Evolutionary conservation across 1,140 invertebrate genomes (phyloP), one percentile per base, ranked within the genome.

Genomic region (Drosophila serrata): DNA sequence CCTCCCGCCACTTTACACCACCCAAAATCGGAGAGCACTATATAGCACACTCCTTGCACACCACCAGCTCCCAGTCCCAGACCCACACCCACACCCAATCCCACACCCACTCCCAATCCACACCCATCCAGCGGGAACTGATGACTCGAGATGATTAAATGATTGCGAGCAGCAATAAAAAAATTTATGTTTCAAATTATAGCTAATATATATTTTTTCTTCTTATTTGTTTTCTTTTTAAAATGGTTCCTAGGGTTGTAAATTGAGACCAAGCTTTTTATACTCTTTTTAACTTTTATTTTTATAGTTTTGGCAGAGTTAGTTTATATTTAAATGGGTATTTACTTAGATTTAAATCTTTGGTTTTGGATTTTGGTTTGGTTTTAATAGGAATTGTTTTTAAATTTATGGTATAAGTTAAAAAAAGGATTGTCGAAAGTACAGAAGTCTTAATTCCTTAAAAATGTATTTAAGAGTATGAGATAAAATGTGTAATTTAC

Each of bases 121-220:
- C 9, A 0, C 13, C 7, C 19, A 12, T 22, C 19, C 55, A 35
- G 60, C 45, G 56, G 29, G 67, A 77, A 88, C 77, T 88, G 85
- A 90, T 90, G 84, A 81, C 81, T 88, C 77, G 73, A 90, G 85
- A 88, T 90, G 84, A 88, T 88, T 88, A 88, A 88, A 90, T 88
- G 84, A 88, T 88, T 90, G 85, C 84, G 49, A 81, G 77, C 57
- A 40, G 77, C 77, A 90, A 90, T 88, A 88, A 90, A 88, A 77
- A 81, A 90, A 81, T 90, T 56, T 75, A 84, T 90, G 60, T 43
- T 48, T 87, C 80, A 78, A 88, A 87, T 88, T 87, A 87, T 88
- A 82, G 80, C 84, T 77, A 77, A 82, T 87, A 87, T 77, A 74
- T 60, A 82, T 49, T 49, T 72, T 46, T 58, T 57, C 13, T 35